phyloP scores from a whole-genome alignment of 2,888 invertebrate species.

The Caradrina kadenii region DNA sequence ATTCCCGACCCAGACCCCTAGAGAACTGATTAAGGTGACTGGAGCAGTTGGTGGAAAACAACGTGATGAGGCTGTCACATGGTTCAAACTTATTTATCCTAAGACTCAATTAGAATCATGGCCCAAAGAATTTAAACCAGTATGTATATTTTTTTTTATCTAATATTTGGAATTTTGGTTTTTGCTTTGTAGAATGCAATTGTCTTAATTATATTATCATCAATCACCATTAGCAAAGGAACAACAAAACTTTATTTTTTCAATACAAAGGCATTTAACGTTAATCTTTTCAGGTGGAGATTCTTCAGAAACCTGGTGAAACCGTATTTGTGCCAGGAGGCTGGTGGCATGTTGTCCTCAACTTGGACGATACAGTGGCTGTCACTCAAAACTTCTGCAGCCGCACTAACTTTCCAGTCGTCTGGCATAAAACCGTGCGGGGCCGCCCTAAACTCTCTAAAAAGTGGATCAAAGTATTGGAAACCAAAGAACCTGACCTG shows the following conservation, averaged over 20 bases:
- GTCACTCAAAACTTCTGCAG: constrained; percentile 99
- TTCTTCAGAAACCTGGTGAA: constrained; percentile 98
- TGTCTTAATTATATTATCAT: too few relatives aligned
- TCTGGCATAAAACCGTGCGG: constrained; percentile 99
- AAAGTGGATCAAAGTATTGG: constrained; percentile 95
- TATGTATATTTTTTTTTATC: constrained; percentile 73
- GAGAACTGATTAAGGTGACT: constrained; percentile 98
- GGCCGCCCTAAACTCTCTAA: constrained; percentile 98
- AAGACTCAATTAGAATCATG: constrained; percentile 96
- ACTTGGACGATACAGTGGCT: constrained; percentile 98
- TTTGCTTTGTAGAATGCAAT: too few relatives aligned
- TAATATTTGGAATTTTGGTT: background rate
- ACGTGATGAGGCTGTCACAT: constrained; percentile 99
- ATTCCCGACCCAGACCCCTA: constrained; percentile 99
- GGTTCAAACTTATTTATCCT: constrained; percentile 99
- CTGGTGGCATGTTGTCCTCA: constrained; percentile 99
- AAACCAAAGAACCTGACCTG: constrained; percentile 94
- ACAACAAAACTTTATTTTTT: too few relatives aligned
- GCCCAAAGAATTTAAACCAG: constrained; percentile 97
- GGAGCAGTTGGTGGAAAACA: constrained; percentile 98
- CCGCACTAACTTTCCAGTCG: constrained; percentile 98
- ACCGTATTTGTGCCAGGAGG: constrained; percentile 99
- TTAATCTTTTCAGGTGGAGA: constrained; percentile 93
- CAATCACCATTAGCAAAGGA: too few relatives aligned
- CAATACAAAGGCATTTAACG: too few relatives aligned